Evolutionary conservation across 1,140 invertebrate species (phyloP).

Genomic region (Microplitis demolitor): DNA sequence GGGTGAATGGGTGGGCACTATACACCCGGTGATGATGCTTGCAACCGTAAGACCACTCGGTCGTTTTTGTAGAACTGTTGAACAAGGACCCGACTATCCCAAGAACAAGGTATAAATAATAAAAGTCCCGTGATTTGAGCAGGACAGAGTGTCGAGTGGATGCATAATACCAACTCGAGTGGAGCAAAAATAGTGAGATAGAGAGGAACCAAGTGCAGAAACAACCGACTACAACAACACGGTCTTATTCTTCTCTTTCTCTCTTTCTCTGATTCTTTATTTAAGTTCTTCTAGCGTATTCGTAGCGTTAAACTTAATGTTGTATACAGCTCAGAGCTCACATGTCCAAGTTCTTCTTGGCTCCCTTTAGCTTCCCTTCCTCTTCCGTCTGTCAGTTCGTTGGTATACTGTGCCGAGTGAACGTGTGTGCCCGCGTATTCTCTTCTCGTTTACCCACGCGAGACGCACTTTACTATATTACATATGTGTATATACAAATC

Average conservation of each 20-base stretch:
- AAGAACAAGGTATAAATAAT: too few species aligned
- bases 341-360: slow-evolving; percentile 21
- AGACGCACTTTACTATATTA: neutral
- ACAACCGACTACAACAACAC: too few species aligned
- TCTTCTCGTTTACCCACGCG: slow-evolving; percentile 9
- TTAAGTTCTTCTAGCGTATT: too few species aligned
- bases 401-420: slow-evolving; percentile 41
- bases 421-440: slow-evolving; percentile 27
- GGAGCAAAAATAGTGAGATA: too few species aligned
- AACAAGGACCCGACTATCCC: too few species aligned
- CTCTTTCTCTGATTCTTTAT: too few species aligned
- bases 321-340: slow-evolving; percentile 31
- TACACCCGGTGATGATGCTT: slow-evolving; percentile 16
- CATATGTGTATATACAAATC: neutral
- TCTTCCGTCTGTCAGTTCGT: slow-evolving; percentile 43
- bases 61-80: neutral
- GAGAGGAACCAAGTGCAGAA: too few species aligned
- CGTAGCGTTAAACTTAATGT: neutral
- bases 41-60: neutral
- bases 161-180: too few species aligned
- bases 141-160: too few species aligned
- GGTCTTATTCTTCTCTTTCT: too few species aligned
- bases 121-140: too few species aligned
- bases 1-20: slow-evolving; percentile 44
- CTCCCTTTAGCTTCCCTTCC: slow-evolving; percentile 37